These are phyloP conservation scores for Dicentrarchus labrax DNA, from an alignment of 2,113 vertebrate species.

Conservation along the genomic window DNA sequence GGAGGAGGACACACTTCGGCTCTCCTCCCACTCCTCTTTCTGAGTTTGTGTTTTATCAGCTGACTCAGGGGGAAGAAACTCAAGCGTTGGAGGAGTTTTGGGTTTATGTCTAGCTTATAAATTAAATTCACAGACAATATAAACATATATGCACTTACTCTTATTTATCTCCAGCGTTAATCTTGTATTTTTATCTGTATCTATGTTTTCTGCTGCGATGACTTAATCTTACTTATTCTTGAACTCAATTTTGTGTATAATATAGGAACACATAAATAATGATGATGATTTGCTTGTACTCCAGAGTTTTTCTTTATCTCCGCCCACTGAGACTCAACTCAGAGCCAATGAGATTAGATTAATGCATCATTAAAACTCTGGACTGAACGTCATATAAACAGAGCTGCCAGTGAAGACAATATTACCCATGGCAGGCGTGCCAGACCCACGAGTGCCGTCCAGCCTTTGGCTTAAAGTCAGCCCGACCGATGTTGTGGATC, in stretches of 20 bases:
- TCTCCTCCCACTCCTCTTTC: too few species aligned
- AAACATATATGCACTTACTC: too few species aligned
- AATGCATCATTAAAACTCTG: background rate
- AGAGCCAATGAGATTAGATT: background rate
- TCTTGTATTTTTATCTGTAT: too few species aligned
- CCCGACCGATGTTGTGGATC: slow-evolving; percentile 96
- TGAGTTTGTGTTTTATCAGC: too few species aligned
- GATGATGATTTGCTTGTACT: background rate
- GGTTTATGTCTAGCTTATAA: background rate
- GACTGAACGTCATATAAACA: background rate
- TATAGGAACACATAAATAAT: too few species aligned
- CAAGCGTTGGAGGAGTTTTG: background rate
- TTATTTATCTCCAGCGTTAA: too few species aligned
- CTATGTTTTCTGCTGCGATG: too few species aligned
- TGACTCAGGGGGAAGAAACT: too few species aligned
- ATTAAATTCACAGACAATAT: too few species aligned
- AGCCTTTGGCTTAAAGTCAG: slow-evolving; percentile 96
- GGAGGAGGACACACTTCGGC: background rate
- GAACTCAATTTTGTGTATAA: too few species aligned
- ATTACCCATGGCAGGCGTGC: slow-evolving; percentile 97
- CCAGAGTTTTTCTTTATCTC: background rate
- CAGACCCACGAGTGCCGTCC: slow-evolving; percentile 99
- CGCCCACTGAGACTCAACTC: background rate
- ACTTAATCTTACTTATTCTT: too few species aligned
- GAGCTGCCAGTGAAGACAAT: background rate